Base-by-base conservation (phyloP, 2,888 invertebrate genomes). In the Anarsia innoxiella region DNA sequence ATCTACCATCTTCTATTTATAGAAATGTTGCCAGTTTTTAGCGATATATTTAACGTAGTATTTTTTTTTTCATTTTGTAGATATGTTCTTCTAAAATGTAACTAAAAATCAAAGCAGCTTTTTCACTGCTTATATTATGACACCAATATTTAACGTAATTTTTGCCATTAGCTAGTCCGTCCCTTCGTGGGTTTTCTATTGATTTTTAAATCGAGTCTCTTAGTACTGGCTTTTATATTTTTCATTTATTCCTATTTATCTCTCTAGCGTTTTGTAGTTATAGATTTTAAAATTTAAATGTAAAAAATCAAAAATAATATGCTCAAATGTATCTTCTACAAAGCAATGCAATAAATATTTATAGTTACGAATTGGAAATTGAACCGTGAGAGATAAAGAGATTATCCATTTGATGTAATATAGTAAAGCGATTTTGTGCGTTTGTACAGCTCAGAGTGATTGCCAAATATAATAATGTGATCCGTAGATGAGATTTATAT, bases 401-500 rank as follows among this genome's bases (percentile, higher is more conserved):
- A n/a, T n/a, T n/a, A n/a, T n/a, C n/a, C n/a, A n/a, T n/a, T n/a
- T n/a, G n/a, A n/a, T n/a, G n/a, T n/a, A n/a, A n/a, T n/a, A n/a
- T n/a, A n/a, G n/a, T n/a, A n/a, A n/a, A n/a, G n/a, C n/a, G n/a
- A n/a, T n/a, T n/a, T 5, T 25, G 25, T 9, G 4, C n/a, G 25
- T 28, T 28, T 28, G 35, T 37, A 68, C 54, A 71, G 72, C 69
- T 75, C 71, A 74, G 60, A 61, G 62, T 58, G 58, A 73, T 75
- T 78, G 82, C 82, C 82, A 83, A 83, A 80, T 70, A 66, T 58
- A 32, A 66, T 64, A 64, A 70, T 82, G 77, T 82, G 78, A 82
- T 82, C 65, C 61, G 65, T 79, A 77, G 73, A 61, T 51, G 57
- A 62, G 37, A 39, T 36, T 42, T 63, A 51, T 56, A 59, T 60